Evolutionary conservation across 2,797 vertebrate genomes (phyloP).

Genomic region (Xiphophorus birchmanni): DNA sequence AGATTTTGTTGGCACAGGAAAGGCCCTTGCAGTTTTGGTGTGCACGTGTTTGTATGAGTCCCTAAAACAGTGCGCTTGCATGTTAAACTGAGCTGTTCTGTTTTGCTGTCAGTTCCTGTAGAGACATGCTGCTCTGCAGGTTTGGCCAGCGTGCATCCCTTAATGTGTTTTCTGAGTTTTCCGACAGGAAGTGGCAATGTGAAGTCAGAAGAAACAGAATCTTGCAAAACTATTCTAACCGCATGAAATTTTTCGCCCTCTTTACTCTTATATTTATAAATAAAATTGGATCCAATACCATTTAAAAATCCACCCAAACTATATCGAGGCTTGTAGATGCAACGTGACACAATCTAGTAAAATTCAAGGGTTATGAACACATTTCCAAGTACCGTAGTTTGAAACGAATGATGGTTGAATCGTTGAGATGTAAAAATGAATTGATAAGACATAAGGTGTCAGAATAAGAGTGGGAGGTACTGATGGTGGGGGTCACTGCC

Average conservation of each 20-base stretch:
- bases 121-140: conserved; percentile 45
- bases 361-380: background rate
- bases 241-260: no score
- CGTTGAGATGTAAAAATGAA: conserved; percentile 57
- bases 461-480: conserved; percentile 48
- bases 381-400: background rate
- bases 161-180: conserved; percentile 57
- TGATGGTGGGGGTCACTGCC: conserved; percentile 50
- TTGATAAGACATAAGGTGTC: conserved; percentile 47
- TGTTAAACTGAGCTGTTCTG: conserved; percentile 20
- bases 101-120: conserved; percentile 31
- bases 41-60: conserved; percentile 13
- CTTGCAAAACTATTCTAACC: no score
- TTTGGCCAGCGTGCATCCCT: conserved; percentile 47
- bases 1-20: conserved; percentile 42
- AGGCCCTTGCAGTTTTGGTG: conserved; percentile 35
- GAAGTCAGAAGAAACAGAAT: no score
- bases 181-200: conserved; percentile 15
- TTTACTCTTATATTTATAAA: no score
- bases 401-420: conserved; percentile 47
- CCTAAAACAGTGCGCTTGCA: conserved; percentile 15
- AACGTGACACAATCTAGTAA: background rate
- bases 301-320: background rate
- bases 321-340: background rate
- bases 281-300: no score